Evolutionary conservation across 2,113 vertebrate species (phyloP).

Genomic region (Typhlomys cinereus): DNA sequence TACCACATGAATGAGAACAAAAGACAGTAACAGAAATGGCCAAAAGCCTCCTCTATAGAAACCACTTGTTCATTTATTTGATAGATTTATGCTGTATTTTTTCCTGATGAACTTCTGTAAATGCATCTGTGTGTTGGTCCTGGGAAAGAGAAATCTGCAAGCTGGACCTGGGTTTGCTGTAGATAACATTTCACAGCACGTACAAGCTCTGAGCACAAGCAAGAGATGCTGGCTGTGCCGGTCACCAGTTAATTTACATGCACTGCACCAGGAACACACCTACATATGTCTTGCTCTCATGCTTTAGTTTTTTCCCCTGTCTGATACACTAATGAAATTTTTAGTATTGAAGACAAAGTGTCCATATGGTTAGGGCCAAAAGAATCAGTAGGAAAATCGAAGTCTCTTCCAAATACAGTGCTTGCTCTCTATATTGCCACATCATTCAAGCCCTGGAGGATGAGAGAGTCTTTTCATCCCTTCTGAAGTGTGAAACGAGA

Average conservation of each 20-base stretch:
- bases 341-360: not conserved
- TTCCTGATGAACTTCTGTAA: constrained; percentile 15
- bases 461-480: constrained; percentile 62
- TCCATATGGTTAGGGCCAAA: not conserved
- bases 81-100: not conserved
- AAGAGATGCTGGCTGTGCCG: not conserved
- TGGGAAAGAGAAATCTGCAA: not conserved
- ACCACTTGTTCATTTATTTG: constrained; percentile 38
- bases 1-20: not conserved
- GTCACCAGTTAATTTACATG: constrained; percentile 28
- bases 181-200: not conserved
- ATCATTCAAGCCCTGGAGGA: constrained; percentile 54
- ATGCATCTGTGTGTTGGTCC: not conserved
- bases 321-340: constrained; percentile 29
- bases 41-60: not conserved
- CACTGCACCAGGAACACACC: constrained; percentile 19
- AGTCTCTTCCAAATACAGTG: not conserved
- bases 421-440: not conserved
- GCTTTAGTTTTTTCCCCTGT: not conserved
- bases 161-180: not conserved
- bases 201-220: not conserved
- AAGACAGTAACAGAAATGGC: constrained; percentile 37
- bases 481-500: constrained; percentile 72
- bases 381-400: constrained; percentile 32
- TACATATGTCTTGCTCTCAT: not conserved